Evolutionary conservation across 2,888 invertebrate species (phyloP).

Genomic region (Desoria tigrina): DNA sequence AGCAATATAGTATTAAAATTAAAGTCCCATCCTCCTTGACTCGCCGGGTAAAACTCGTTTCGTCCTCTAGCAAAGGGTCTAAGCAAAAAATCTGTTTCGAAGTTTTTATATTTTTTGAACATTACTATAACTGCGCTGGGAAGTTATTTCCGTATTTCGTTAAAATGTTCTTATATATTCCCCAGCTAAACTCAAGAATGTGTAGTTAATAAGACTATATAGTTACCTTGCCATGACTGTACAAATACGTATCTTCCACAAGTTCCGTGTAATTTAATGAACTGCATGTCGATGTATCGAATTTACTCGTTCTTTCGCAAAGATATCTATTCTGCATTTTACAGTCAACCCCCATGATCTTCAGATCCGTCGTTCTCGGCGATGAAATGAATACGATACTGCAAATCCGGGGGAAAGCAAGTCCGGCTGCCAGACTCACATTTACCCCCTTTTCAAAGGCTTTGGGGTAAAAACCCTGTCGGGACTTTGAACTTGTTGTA

Average conservation of each 20-base stretch:
- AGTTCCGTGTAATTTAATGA: background rate
- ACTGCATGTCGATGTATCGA: background rate
- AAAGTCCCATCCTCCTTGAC: too few relatives aligned
- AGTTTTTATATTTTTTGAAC: too few relatives aligned
- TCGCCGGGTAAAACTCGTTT: too few relatives aligned
- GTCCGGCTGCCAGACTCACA: background rate
- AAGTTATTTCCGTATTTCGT: too few relatives aligned
- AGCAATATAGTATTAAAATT: too few relatives aligned
- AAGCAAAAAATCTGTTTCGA: too few relatives aligned
- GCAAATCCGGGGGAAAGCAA: too few relatives aligned
- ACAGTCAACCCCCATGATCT: background rate
- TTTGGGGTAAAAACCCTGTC: background rate
- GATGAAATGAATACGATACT: slow-evolving; percentile 10
- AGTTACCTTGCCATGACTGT: background rate
- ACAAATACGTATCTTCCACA: background rate
- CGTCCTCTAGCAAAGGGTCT: too few relatives aligned
- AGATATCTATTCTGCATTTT: background rate
- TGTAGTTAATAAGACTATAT: too few relatives aligned
- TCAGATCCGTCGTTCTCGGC: background rate
- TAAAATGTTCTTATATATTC: too few relatives aligned
- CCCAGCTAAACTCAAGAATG: too few relatives aligned
- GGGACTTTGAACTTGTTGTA: background rate
- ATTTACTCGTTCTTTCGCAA: background rate
- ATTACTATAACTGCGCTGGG: too few relatives aligned
- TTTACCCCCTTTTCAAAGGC: background rate